These are phyloP conservation scores for Amphiprion percula DNA, from an alignment of 2,113 vertebrate species.

Conservation along the genomic window DNA sequence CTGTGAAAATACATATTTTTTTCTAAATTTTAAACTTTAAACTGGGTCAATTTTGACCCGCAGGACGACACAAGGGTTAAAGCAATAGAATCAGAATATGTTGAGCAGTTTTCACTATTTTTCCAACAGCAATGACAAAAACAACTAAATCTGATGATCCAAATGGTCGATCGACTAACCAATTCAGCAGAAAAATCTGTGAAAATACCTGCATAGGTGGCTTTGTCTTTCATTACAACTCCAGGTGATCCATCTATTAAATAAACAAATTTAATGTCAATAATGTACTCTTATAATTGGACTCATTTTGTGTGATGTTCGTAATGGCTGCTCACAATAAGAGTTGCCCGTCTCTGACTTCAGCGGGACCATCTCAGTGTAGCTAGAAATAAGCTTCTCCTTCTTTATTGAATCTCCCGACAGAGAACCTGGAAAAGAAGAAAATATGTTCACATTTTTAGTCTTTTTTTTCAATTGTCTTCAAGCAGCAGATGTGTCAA, in stretches of 20 bases:
- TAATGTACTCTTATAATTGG: not conserved
- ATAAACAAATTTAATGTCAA: constrained; percentile 4
- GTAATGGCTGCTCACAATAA: constrained; percentile 76
- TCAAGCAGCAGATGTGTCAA: no score
- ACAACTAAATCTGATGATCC: no score
- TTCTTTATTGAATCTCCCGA: constrained; percentile 93
- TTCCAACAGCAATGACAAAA: no score
- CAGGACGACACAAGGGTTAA: no score
- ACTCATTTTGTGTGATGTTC: not conserved
- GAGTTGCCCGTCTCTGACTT: constrained; percentile 86
- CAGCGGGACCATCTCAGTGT: constrained; percentile 78
- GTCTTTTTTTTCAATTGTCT: no score
- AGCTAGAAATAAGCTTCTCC: constrained; percentile 86
- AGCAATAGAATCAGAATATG: no score
- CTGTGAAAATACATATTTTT: no score
- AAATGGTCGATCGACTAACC: no score
- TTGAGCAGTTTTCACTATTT: no score
- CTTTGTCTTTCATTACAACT: constrained; percentile 91
- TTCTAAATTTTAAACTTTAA: no score
- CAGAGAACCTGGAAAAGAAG: constrained; percentile 82
- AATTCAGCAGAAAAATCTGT: not conserved
- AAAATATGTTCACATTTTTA: not conserved
- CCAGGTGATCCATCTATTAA: constrained; percentile 73
- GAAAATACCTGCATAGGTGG: constrained; percentile 88
- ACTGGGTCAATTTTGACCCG: no score